Evolutionary conservation across 2,888 invertebrate genomes (phyloP).

Genomic region (Dyspetes luteomarginatus): DNA sequence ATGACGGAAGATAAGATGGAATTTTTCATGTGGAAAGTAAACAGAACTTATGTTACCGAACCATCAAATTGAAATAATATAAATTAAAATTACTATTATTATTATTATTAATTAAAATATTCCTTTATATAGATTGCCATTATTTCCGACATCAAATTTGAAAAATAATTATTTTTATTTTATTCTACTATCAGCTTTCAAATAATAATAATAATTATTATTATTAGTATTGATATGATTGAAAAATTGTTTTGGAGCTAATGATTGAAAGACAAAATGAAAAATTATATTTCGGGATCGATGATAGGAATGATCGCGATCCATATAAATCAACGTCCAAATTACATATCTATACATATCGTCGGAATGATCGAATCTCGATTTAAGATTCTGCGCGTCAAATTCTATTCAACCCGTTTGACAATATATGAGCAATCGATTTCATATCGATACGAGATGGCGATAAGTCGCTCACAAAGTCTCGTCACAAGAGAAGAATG

Average conservation of each 20-base stretch:
- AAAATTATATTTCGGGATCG: not conserved
- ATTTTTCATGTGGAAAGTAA: not conserved
- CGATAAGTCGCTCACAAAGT: conserved; percentile 10
- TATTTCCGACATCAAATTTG: no score
- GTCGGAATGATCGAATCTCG: not conserved
- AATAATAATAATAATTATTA: no score
- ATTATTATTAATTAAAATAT: no score
- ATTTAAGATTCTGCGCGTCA: not conserved
- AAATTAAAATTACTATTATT: not conserved
- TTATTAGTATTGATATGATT: no score
- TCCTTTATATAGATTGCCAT: no score
- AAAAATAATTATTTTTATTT: no score
- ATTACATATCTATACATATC: not conserved
- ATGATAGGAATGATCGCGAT: not conserved
- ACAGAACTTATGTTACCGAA: not conserved
- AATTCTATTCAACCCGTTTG: not conserved
- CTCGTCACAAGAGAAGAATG: not conserved
- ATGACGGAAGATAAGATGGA: not conserved
- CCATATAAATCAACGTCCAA: not conserved
- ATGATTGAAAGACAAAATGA: not conserved
- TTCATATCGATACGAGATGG: conserved; percentile 23
- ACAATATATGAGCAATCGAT: conserved; percentile 12
- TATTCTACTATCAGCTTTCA: no score
- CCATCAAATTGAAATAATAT: not conserved
- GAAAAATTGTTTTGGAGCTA: no score